Conservation (phyloP, 2,888 invertebrate genomes). For the Nomada hirtipes region DNA sequence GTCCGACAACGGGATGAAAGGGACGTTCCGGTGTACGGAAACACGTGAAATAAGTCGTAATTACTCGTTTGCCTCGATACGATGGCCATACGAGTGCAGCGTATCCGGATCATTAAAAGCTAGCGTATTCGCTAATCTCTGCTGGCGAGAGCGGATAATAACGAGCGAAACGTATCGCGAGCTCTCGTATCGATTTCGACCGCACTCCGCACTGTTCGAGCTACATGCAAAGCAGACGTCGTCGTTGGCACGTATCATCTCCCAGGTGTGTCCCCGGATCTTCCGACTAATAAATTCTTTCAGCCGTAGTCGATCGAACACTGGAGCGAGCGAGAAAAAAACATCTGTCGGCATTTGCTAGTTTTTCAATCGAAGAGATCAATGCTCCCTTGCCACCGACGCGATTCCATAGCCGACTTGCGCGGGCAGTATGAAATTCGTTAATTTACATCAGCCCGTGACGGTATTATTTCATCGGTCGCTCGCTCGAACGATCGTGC, state of each 20-base stretch:
- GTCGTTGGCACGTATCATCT: constrained; percentile 34
- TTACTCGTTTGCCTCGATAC: constrained; percentile 36
- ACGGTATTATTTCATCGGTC: background rate
- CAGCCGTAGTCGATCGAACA: constrained; percentile 6
- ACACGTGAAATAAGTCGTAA: constrained; percentile 4
- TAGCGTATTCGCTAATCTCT: constrained; percentile 63
- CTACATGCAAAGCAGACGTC: constrained; percentile 18
- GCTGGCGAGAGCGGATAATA: constrained; percentile 48
- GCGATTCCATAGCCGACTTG: no score
- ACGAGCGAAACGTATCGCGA: constrained; percentile 63
- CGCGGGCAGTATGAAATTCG: no score
- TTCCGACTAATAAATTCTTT: constrained; percentile 8
- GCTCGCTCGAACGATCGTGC: background rate
- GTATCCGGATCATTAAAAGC: constrained; percentile 67
- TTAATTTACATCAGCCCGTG: no score
- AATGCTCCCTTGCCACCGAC: no score
- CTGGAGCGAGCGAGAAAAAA: background rate
- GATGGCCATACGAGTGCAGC: constrained; percentile 21
- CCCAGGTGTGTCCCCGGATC: constrained; percentile 3
- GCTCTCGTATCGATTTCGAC: constrained; percentile 61
- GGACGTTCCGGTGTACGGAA: background rate
- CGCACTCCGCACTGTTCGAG: background rate
- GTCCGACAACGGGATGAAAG: constrained; percentile 7
- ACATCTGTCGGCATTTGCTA: background rate
- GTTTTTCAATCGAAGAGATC: no score